Base-by-base conservation (phyloP, 2,888 invertebrate genomes). In the Pristionchus mayeri region DNA sequence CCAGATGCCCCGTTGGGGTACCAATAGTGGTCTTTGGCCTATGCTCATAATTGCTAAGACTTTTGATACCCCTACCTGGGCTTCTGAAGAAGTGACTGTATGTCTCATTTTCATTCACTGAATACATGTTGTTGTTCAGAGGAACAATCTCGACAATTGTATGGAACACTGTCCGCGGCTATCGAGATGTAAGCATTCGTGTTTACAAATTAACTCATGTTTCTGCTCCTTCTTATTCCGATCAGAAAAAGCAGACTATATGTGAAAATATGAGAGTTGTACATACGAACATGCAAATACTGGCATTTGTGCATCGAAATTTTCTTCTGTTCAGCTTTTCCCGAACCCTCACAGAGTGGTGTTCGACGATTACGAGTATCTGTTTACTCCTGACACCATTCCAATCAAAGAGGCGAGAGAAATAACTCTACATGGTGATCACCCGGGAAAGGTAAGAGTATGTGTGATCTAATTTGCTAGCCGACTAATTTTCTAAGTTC, bases 101-200 rank as follows among this genome's bases (percentile, higher is more conserved):
- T n/a, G n/a, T n/a, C n/a, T n/a, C n/a, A n/a, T n/a, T n/a, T n/a
- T n/a, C 7, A 54, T 60, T 60, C 27, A 27, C 2, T 4, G 3
- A 18, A 30, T 24, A 27, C 16, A n/a, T 18, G 3, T 27, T n/a
- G 27, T 48, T 3, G n/a, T 79, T 6, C 21, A 79, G 79, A 2
- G 79, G n/a, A 21, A 34, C 40, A 3, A 1, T 34, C 9, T 34
- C 79, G 4, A 54, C 7, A 18, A 79, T 79, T 4, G 52, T 79
- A 34, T 79, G 79, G 79, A 24, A 30, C 3, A 54, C n/a, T 9
- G 54, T 79, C n/a, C 52, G 79, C 34, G 21, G 21, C 13, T 79
- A 54, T n/a, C 9, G 34, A 54, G 34, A 54, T 16, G 52, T 57
- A 21, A 57, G n/a, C n/a, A n/a, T n/a, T 21, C 44, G 44, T 44